phyloP scores from a whole-genome alignment of 2,113 vertebrate genomes.

The Cairina moschata region DNA sequence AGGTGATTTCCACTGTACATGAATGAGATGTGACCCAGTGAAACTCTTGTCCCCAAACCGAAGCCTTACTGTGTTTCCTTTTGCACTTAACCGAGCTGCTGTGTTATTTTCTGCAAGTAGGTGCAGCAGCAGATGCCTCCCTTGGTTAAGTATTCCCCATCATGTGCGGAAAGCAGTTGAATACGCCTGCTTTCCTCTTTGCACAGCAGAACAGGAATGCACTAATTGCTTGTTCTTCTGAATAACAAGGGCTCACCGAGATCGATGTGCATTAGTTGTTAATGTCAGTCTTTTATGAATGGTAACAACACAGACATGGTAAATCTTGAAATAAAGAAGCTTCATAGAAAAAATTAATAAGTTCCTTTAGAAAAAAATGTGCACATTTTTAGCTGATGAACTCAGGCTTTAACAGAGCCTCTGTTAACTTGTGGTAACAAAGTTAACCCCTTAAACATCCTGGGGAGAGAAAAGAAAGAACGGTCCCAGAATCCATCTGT shows the following conservation, averaged over 20 bases:
- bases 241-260: neutral
- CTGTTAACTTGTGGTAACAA: neutral
- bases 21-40: conserved; percentile 11
- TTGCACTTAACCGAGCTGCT: neutral
- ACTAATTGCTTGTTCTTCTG: neutral
- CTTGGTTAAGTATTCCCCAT: neutral
- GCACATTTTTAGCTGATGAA: neutral
- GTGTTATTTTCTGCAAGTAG: neutral
- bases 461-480: neutral
- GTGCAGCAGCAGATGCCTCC: neutral
- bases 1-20: neutral
- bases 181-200: neutral
- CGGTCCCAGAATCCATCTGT: neutral
- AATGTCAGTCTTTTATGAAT: neutral
- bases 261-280: neutral
- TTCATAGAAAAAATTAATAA: neutral
- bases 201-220: neutral
- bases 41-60: neutral
- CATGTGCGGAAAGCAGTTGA: neutral
- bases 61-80: neutral
- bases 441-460: neutral
- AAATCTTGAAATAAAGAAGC: neutral
- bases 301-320: neutral
- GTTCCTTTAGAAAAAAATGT: neutral
- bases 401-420: neutral